Conservation (phyloP, 2,113 vertebrate genomes). For the Notothenia rossii region DNA sequence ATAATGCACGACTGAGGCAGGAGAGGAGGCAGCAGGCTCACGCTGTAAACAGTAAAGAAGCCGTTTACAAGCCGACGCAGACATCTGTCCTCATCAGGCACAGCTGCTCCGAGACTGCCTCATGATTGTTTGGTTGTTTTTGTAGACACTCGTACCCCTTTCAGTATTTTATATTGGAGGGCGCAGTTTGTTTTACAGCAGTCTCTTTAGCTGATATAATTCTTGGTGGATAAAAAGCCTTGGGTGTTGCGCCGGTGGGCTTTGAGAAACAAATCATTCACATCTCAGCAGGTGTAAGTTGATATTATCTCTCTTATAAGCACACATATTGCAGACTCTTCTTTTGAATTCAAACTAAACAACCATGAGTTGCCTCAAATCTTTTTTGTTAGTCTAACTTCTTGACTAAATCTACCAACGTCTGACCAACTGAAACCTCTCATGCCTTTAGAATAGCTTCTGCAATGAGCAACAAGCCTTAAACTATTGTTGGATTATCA, state of each 20-base stretch:
- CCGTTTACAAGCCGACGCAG: constrained; percentile 70
- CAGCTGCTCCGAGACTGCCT: constrained; percentile 68
- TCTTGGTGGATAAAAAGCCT: constrained; percentile 54
- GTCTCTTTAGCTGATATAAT: constrained; percentile 60
- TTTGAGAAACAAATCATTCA: constrained; percentile 50
- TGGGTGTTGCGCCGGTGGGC: constrained; percentile 25
- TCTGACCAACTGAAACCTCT: background rate
- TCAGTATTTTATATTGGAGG: constrained; percentile 52
- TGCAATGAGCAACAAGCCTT: background rate
- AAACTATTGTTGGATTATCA: background rate
- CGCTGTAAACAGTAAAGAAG: constrained; percentile 69
- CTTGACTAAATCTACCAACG: background rate
- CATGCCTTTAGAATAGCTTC: background rate
- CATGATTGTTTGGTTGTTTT: constrained; percentile 64
- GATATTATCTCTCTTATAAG: constrained; percentile 34
- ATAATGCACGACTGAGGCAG: constrained; percentile 63
- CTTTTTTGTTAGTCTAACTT: background rate
- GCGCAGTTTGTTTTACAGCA: constrained; percentile 54
- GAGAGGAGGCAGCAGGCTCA: constrained; percentile 59
- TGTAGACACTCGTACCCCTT: constrained; percentile 66
- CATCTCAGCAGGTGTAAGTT: constrained; percentile 49
- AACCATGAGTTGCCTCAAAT: background rate
- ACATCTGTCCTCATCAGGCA: constrained; percentile 75
- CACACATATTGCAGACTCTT: constrained; percentile 5
- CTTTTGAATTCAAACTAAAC: constrained; percentile 35